Percentiles rank a stretch among this genome's conserved stretches.
Evolutionary conservation across 2,888 invertebrate genomes (phyloP).

Genomic region (Acanthococcus lagerstroemiae): DNA sequence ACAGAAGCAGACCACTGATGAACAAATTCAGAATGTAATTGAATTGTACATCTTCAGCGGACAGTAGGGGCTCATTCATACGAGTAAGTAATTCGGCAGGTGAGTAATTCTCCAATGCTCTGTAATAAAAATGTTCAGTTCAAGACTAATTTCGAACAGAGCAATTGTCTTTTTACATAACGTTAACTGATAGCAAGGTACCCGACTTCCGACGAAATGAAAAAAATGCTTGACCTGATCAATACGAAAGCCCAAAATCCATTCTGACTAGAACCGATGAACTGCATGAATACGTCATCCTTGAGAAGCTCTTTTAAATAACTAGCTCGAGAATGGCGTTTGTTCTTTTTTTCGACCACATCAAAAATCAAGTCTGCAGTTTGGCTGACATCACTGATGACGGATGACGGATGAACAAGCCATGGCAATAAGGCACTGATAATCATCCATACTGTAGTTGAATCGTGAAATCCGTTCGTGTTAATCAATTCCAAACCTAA

Average conservation of each 20-base stretch:
- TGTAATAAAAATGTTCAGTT: no score
- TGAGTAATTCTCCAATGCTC: neutral
- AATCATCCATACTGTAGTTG: neutral
- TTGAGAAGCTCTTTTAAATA: neutral
- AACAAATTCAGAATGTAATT: neutral
- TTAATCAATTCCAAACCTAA: slow-evolving; percentile 13
- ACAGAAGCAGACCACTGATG: slow-evolving; percentile 1
- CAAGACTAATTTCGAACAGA: no score
- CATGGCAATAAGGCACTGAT: slow-evolving; percentile 11
- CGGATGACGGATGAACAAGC: neutral
- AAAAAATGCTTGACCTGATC: no score
- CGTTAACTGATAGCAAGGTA: neutral
- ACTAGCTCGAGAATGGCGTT: neutral
- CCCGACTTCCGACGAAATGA: no score
- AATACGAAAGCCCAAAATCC: neutral
- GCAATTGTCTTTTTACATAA: no score
- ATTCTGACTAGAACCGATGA: neutral
- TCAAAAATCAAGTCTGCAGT: slow-evolving; percentile 1
- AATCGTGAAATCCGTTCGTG: neutral
- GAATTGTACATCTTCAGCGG: neutral
- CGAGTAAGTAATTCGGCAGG: neutral
- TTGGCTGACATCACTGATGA: neutral
- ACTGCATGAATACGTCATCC: neutral
- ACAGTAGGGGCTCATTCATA: no score
- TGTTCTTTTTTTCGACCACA: neutral